Evolutionary conservation across 2,113 vertebrate genomes (phyloP).

Genomic region (Eulemur macaco): DNA sequence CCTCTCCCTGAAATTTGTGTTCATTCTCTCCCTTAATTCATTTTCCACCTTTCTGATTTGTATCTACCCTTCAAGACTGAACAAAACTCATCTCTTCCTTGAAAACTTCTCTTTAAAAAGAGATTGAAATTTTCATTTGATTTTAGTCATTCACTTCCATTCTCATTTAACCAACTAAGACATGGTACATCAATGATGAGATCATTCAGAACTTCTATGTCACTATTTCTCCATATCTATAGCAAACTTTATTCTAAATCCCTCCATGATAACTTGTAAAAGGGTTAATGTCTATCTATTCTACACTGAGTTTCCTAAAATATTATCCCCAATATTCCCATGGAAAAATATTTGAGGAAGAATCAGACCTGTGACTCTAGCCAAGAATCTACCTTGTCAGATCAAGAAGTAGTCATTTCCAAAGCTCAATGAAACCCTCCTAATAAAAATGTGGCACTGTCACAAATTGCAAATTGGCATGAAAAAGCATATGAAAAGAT

Average conservation of each 20-base stretch:
- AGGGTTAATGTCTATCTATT: neutral
- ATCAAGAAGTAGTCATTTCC: slow-evolving; percentile 72
- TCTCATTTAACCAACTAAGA: neutral
- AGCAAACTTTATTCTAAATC: neutral
- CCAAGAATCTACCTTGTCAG: slow-evolving; percentile 19
- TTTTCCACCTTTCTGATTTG: neutral
- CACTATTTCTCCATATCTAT: neutral
- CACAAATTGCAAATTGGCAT: slow-evolving; percentile 77
- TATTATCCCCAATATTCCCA: neutral
- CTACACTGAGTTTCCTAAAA: neutral
- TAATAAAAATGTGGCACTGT: slow-evolving; percentile 78
- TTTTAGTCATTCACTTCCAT: neutral
- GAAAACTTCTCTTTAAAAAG: neutral
- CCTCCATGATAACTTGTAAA: neutral
- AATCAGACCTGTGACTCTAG: neutral
- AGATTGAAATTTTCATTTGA: neutral
- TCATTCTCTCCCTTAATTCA: neutral
- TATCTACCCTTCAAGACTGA: neutral
- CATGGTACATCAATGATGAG: neutral
- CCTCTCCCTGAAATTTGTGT: neutral
- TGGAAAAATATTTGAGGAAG: slow-evolving; percentile 5
- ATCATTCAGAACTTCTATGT: neutral
- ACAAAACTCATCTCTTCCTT: neutral
- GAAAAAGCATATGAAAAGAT: slow-evolving; percentile 78
- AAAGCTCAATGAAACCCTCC: slow-evolving; percentile 77